These are phyloP conservation scores for Cryptoblepharus egeriae DNA, from an alignment of 2,797 vertebrate species.

Conservation along the genomic window DNA sequence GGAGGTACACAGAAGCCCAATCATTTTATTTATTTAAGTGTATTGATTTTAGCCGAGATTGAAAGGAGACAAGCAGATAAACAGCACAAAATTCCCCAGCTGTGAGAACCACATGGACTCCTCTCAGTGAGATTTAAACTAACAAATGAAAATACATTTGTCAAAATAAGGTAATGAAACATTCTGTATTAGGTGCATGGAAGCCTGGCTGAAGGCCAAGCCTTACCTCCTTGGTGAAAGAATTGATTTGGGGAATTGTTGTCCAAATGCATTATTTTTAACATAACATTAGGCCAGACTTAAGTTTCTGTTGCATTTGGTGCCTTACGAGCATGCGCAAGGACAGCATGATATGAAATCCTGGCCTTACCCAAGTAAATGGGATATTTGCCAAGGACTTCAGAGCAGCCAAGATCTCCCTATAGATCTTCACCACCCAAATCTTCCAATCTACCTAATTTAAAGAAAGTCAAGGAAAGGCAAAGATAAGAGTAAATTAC, in stretches of 20 bases:
- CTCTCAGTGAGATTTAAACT: constrained; percentile 68
- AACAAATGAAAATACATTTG: constrained; percentile 69
- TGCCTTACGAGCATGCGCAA: constrained; percentile 37
- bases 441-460: constrained; percentile 58
- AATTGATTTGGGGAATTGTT: constrained; percentile 49
- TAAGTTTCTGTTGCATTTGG: background rate
- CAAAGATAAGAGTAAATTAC: background rate
- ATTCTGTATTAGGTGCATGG: constrained; percentile 43
- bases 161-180: constrained; percentile 68
- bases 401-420: background rate
- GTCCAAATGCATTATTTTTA: constrained; percentile 29
- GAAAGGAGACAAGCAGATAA: constrained; percentile 60
- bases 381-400: background rate
- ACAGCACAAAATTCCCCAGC: constrained; percentile 68
- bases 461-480: constrained; percentile 27
- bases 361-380: background rate
- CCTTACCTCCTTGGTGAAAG: constrained; percentile 50
- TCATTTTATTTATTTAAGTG: constrained; percentile 71
- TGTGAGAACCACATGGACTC: constrained; percentile 58
- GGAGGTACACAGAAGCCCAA: constrained; percentile 38
- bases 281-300: constrained; percentile 40
- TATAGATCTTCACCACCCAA: constrained; percentile 24
- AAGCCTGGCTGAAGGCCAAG: constrained; percentile 59
- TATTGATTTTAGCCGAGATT: constrained; percentile 68
- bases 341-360: constrained; percentile 1